Conservation (phyloP, 1,140 invertebrate genomes). For the Hylaeus anthracinus region DNA sequence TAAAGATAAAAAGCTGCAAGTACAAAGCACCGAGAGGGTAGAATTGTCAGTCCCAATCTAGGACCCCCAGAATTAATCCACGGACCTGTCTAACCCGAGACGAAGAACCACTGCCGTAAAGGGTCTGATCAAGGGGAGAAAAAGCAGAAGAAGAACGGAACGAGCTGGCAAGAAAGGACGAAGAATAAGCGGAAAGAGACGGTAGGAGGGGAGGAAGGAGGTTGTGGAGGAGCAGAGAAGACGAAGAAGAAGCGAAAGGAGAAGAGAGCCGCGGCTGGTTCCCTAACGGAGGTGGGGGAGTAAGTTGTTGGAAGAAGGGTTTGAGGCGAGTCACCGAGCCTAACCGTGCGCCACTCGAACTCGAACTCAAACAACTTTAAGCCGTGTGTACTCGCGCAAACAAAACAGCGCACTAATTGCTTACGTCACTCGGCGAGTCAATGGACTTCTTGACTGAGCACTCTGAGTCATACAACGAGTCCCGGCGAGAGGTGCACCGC, state of each 20-base stretch:
- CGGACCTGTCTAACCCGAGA: too few species aligned
- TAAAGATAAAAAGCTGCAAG: too few species aligned
- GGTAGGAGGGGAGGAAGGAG: background rate
- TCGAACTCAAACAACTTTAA: constrained; percentile 75
- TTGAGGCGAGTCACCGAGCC: constrained; percentile 65
- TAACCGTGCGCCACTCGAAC: constrained; percentile 69
- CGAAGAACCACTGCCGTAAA: background rate
- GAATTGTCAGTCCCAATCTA: too few species aligned
- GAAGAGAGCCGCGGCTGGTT: constrained; percentile 24
- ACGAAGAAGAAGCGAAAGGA: background rate
- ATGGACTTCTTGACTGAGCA: constrained; percentile 71
- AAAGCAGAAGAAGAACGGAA: constrained; percentile 15
- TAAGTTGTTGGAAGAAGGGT: constrained; percentile 62
- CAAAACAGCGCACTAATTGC: constrained; percentile 79
- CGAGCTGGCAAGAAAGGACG: background rate
- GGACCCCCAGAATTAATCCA: too few species aligned
- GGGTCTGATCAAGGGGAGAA: constrained; percentile 19
- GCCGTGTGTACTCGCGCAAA: constrained; percentile 74
- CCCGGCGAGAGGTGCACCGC: constrained; percentile 36
- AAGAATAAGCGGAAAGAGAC: constrained; percentile 21
- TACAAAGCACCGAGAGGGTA: too few species aligned
- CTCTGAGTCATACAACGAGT: constrained; percentile 69
- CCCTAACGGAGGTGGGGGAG: constrained; percentile 38
- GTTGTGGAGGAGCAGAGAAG: constrained; percentile 10
- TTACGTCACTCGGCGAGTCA: constrained; percentile 78